Percentiles rank a stretch among this genome's conserved stretches.
Evolutionary conservation across 2,113 vertebrate species (phyloP).

Genomic region (Mola mola): DNA sequence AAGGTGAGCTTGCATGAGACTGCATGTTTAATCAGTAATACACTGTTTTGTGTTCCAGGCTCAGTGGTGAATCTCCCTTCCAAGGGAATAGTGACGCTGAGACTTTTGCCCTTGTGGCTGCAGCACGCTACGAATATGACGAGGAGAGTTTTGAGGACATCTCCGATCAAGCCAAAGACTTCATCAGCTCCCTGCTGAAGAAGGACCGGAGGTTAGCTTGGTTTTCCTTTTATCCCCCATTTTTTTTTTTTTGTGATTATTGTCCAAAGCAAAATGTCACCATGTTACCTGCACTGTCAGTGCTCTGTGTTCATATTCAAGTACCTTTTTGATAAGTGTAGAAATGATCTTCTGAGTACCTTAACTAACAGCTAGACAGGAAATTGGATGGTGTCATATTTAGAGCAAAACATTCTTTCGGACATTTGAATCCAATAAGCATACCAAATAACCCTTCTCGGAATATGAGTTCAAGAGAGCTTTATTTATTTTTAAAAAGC

Average conservation of each 20-base stretch:
- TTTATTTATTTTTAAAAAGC: background rate
- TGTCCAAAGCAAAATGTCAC: no score
- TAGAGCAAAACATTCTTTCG: background rate
- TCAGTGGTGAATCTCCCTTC: conserved; percentile 89
- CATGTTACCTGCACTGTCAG: no score
- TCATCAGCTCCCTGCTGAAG: conserved; percentile 83
- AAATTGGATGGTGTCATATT: background rate
- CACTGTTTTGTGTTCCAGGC: conserved; percentile 66
- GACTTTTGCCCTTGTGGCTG: conserved; percentile 83
- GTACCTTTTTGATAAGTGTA: no score
- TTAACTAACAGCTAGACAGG: no score
- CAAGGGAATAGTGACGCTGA: conserved; percentile 85
- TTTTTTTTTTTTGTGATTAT: no score
- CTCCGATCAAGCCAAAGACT: conserved; percentile 87
- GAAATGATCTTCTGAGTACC: no score
- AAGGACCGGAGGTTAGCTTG: conserved; percentile 83
- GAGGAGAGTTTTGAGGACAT: conserved; percentile 85
- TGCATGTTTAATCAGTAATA: no score
- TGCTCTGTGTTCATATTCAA: no score
- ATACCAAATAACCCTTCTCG: background rate
- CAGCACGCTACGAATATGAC: conserved; percentile 82
- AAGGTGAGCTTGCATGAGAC: no score
- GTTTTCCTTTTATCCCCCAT: no score
- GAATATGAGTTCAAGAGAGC: background rate
- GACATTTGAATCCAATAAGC: background rate